phyloP scores from a whole-genome alignment of 2,113 vertebrate genomes.

The Tychaedon coryphoeus region DNA sequence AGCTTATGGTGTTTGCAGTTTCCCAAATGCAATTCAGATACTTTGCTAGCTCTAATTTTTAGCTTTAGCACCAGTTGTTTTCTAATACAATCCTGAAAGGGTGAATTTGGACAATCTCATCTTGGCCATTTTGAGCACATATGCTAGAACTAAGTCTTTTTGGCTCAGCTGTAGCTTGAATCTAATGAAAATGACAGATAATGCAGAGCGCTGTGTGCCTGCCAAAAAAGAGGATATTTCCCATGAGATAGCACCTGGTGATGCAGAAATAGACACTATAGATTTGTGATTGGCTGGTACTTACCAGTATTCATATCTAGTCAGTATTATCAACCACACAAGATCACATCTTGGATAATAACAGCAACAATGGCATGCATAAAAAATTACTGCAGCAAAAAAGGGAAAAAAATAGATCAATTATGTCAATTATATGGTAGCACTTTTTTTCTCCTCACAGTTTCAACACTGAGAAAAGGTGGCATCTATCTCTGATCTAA shows the following conservation, averaged over 20 bases:
- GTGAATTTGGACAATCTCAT: slow-evolving; percentile 75
- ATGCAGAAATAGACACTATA: slow-evolving; percentile 79
- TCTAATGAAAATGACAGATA: slow-evolving; percentile 85
- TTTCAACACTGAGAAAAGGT: slow-evolving; percentile 77
- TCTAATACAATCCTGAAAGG: slow-evolving; percentile 64
- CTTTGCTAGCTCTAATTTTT: slow-evolving; percentile 56
- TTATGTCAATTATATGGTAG: slow-evolving; percentile 90
- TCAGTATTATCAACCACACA: slow-evolving; percentile 84
- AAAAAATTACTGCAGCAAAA: slow-evolving; percentile 87
- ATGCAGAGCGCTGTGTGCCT: slow-evolving; percentile 74
- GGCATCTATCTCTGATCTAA: slow-evolving; percentile 85
- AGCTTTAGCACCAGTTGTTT: slow-evolving; percentile 59
- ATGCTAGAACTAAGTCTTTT: slow-evolving; percentile 79
- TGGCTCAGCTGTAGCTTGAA: slow-evolving; percentile 80
- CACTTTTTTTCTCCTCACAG: slow-evolving; percentile 74
- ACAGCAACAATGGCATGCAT: slow-evolving; percentile 81
- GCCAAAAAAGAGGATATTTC: slow-evolving; percentile 83
- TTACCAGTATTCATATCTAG: slow-evolving; percentile 78
- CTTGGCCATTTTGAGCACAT: slow-evolving; percentile 78
- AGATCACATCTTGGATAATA: slow-evolving; percentile 84
- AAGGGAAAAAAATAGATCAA: slow-evolving; percentile 83
- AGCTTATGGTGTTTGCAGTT: slow-evolving; percentile 47
- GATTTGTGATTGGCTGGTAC: slow-evolving; percentile 81
- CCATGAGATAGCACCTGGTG: slow-evolving; percentile 82
- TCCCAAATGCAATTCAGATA: slow-evolving; percentile 57